These are phyloP conservation scores for Albula goreensis DNA, from an alignment of 2,113 vertebrate species.

Conservation along the genomic window DNA sequence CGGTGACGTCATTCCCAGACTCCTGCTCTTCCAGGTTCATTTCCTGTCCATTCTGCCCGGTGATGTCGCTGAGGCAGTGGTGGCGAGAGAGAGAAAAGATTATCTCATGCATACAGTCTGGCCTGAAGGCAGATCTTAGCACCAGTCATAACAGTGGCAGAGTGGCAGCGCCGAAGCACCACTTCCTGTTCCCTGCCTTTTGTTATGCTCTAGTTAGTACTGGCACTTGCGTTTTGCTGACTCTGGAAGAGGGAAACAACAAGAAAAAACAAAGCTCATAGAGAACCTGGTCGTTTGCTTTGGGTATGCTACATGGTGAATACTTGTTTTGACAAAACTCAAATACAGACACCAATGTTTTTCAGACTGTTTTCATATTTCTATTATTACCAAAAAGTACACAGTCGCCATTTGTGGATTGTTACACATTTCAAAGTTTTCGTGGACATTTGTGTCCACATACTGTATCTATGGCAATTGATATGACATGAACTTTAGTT, in stretches of 20 bases:
- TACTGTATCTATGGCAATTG: no score
- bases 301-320: no score
- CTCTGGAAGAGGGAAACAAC: neutral
- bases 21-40: neutral
- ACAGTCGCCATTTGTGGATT: no score
- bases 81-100: constrained; percentile 12
- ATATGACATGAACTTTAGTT: no score
- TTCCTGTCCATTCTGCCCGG: neutral
- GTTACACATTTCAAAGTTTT: no score
- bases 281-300: no score
- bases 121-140: neutral
- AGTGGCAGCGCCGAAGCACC: neutral
- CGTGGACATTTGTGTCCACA: no score
- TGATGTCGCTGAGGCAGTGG: constrained; percentile 10
- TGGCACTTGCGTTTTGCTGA: constrained; percentile 14
- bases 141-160: constrained; percentile 29
- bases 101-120: constrained; percentile 13
- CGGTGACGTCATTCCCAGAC: neutral
- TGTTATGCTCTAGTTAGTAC: constrained; percentile 26
- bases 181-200: constrained; percentile 10
- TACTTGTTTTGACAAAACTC: no score
- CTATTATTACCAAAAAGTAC: no score
- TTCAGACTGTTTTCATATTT: no score
- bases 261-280: neutral
- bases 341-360: no score